Base-by-base conservation (phyloP, 2,113 vertebrate species). In the Psilopogon haemacephalus region DNA sequence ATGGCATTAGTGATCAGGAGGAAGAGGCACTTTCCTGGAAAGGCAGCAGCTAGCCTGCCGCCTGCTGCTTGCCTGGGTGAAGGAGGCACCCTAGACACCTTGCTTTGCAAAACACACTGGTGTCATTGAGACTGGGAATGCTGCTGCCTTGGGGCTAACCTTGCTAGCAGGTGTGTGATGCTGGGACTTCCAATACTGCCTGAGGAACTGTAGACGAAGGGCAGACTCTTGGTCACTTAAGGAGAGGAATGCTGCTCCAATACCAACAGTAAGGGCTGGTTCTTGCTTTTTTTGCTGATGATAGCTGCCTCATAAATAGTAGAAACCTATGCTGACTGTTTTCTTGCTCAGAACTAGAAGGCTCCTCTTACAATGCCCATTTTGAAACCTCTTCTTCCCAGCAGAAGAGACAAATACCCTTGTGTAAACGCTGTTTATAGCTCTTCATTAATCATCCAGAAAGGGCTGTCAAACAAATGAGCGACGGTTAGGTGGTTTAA, bases 221-320 rank as follows among this genome's bases (percentile, higher is more conserved):
- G 73, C 59, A 12, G 23, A n/a, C 60, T 80, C 15, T 37, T 89
- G 62, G 54, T 81, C 77, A 30, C 32, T 7, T 24, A 4, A 26
- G 69, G 69, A 74, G 35, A 92, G 74, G 84, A 94, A 86, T 88
- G 92, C 58, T 94, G 73, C 58, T 86, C 58, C 71, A 69, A n/a
- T 84, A 80, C 94, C 88, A 90, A 84, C 74, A 94, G 44, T 27
- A 71, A 75, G 73, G 83, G 48, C 62, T n/a, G 18, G 18, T 67
- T 90, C 42, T 71, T 68, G 30, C 27, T 40, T 27, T 83, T 83
- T 48, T 92, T 50, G 20, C 18, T 72, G 48, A 5, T n/a, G 44
- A 15, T 28, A 65, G 35, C 78, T 75, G 42, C 23, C 52, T 81
- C 71, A 54, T 84, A 84, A 93, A 86, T 11, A 19, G 42, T 6